Conservation (phyloP, 2,797 vertebrate genomes). For the Monodelphis domestica region DNA sequence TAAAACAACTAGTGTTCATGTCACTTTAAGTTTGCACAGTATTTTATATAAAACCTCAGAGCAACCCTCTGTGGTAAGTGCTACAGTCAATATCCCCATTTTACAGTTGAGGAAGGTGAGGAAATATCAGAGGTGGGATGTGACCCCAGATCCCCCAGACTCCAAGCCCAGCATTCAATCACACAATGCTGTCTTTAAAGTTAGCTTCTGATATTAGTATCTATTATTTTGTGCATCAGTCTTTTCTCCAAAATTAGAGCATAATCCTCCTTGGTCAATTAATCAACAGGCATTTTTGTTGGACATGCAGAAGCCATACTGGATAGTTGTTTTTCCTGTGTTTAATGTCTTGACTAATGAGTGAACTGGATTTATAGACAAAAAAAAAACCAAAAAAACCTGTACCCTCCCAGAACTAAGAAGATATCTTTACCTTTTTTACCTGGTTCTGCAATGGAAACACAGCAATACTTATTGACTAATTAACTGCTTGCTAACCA, state of each 20-base stretch:
- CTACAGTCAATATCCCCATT: not conserved
- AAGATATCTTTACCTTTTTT: not conserved
- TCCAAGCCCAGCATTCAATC: not conserved
- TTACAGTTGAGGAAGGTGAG: not conserved
- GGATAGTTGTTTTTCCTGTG: too few relatives aligned
- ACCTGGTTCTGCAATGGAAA: not conserved
- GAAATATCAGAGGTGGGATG: not conserved
- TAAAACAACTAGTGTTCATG: not conserved
- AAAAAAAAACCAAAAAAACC: not conserved
- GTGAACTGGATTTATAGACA: too few relatives aligned
- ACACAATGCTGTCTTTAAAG: not conserved
- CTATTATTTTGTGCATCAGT: not conserved
- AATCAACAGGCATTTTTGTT: not conserved
- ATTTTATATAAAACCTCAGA: not conserved
- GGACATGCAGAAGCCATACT: not conserved
- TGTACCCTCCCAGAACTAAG: not conserved
- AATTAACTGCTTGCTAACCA: not conserved
- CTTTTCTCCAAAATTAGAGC: not conserved
- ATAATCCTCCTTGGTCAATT: not conserved
- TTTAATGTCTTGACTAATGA: too few relatives aligned
- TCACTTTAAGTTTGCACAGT: not conserved
- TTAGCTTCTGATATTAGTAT: not conserved
- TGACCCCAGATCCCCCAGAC: not conserved
- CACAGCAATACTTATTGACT: not conserved
- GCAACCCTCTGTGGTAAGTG: not conserved